Percentiles rank a stretch among this genome's conserved stretches.
Evolutionary conservation across 1,140 invertebrate species (phyloP).

Genomic region (Apolygus lucorum): DNA sequence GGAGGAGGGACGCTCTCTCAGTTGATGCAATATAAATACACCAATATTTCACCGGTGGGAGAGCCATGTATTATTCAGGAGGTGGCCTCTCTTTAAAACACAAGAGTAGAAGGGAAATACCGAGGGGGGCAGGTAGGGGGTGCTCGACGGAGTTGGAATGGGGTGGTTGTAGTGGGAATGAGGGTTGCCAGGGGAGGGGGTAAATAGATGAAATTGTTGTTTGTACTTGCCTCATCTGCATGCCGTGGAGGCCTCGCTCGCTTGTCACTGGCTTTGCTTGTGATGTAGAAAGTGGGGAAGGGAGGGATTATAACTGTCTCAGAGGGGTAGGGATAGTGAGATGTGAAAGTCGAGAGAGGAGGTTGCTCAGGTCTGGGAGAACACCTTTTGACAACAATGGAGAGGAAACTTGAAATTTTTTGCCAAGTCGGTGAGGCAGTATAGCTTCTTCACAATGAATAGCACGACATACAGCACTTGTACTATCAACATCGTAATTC

Average conservation of each 20-base stretch:
- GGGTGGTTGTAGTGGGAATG: background rate
- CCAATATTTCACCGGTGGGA: constrained; percentile 11
- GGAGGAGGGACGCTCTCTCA: background rate
- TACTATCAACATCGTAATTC: no score
- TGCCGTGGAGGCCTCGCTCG: background rate
- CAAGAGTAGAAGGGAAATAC: background rate
- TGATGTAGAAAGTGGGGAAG: no score
- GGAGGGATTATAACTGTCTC: no score
- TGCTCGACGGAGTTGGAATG: background rate
- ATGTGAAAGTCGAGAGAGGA: no score
- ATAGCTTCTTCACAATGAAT: no score
- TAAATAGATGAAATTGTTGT: constrained; percentile 17
- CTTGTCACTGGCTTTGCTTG: no score
- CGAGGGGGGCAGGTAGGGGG: background rate
- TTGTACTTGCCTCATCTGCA: constrained; percentile 10
- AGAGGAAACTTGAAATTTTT: no score
- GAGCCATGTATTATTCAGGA: constrained; percentile 7
- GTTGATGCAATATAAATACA: constrained; percentile 15
- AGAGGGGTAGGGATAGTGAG: no score
- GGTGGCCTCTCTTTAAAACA: constrained; percentile 11
- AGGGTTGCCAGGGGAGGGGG: background rate
- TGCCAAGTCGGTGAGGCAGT: no score
- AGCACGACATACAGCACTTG: no score
- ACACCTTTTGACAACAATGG: no score
- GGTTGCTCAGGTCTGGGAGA: no score